Evolutionary conservation across 2,888 invertebrate genomes (phyloP).

Genomic region (Andrena flavipes): DNA sequence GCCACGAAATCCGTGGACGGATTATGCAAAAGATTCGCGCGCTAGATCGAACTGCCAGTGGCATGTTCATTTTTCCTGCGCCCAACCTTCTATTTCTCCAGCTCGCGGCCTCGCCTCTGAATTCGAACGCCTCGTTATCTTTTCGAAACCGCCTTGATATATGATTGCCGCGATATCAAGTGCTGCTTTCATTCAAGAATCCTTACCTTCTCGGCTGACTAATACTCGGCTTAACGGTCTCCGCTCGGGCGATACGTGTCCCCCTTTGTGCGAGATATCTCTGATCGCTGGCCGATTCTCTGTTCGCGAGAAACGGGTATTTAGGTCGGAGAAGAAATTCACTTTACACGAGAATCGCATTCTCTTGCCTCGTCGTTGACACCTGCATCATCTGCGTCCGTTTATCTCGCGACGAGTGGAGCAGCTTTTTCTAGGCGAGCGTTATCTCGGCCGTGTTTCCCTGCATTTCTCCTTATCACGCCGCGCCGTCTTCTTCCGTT

Average conservation of each 20-base stretch:
- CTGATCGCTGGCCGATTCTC: neutral
- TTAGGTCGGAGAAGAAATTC: neutral
- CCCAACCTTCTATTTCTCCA: constrained; percentile 12
- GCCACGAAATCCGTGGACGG: constrained; percentile 13
- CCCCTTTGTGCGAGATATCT: neutral
- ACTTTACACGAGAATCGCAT: neutral
- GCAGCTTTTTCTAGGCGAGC: neutral
- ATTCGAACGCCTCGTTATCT: constrained; percentile 16
- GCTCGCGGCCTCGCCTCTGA: neutral
- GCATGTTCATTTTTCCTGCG: constrained; percentile 20
- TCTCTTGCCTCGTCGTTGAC: neutral
- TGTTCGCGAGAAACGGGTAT: neutral
- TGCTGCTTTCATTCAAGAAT: constrained; percentile 17
- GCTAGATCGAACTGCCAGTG: constrained; percentile 38
- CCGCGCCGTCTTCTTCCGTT: neutral
- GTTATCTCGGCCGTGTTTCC: neutral
- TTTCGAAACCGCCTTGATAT: constrained; percentile 19
- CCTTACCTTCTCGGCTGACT: neutral
- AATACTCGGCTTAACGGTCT: constrained; percentile 5
- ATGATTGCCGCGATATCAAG: constrained; percentile 26
- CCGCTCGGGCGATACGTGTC: neutral
- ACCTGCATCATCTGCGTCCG: neutral
- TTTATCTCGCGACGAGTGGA: neutral
- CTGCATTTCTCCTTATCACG: neutral
- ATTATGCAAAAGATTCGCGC: constrained; percentile 45